These are phyloP conservation scores for Actinia tenebrosa DNA, from an alignment of 64 coral and sea anemone genomes.

Conservation along the genomic window DNA sequence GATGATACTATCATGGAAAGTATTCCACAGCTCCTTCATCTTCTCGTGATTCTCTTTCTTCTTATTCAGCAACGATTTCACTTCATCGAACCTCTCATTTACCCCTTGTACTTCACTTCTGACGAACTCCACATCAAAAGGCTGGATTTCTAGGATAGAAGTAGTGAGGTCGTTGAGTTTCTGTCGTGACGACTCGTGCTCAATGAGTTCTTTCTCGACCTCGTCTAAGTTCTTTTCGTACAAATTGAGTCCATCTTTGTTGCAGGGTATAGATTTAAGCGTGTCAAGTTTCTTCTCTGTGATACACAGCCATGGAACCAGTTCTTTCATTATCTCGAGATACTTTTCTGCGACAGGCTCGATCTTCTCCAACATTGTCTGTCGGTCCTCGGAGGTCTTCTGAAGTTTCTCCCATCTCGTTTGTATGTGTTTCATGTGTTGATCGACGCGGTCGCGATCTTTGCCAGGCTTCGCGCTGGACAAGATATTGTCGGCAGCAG, in stretches of 20 bases:
- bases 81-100: conserved; percentile 54
- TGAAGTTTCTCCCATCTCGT: conserved; percentile 74
- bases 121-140: conserved; percentile 56
- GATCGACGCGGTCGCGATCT: conserved; percentile 72
- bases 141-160: conserved; percentile 62
- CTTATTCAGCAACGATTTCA: conserved; percentile 38
- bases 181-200: conserved; percentile 31
- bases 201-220: conserved; percentile 54
- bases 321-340: conserved; percentile 33
- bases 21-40: conserved; percentile 63
- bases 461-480: conserved; percentile 50
- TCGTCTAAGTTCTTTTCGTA: conserved; percentile 70
- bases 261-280: conserved; percentile 62
- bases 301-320: conserved; percentile 59
- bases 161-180: conserved; percentile 58
- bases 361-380: conserved; percentile 63
- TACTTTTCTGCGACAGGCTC: conserved; percentile 66
- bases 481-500: conserved; percentile 72
- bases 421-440: conserved; percentile 58
- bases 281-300: conserved; percentile 22
- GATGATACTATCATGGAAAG: conserved; percentile 46
- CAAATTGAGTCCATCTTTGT: conserved; percentile 62
- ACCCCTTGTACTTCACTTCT: conserved; percentile 61
- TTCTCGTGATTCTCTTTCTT: conserved; percentile 71
- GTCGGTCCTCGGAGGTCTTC: conserved; percentile 59